Evolutionary conservation across 2,113 vertebrate species (phyloP).

Genomic region (Dicaeum eximium): DNA sequence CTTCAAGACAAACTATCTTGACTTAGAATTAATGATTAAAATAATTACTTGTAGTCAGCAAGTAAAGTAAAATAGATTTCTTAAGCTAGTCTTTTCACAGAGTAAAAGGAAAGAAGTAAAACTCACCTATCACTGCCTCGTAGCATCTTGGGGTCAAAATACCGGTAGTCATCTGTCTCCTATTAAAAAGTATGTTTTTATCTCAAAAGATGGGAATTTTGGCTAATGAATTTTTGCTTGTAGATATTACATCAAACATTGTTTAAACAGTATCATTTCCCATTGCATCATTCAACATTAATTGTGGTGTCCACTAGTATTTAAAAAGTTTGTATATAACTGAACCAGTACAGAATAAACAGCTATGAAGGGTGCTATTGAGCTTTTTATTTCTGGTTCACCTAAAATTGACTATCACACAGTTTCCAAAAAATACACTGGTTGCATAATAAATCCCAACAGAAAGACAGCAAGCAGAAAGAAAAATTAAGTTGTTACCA

Average conservation of each 20-base stretch:
- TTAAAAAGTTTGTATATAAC: neutral
- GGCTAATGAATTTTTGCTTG: neutral
- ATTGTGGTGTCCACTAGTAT: neutral
- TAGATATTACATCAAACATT: neutral
- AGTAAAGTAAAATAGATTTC: neutral
- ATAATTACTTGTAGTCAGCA: neutral
- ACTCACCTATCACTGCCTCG: constrained; percentile 92
- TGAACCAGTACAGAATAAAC: neutral
- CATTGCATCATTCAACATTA: neutral
- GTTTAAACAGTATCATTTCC: neutral
- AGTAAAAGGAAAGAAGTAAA: neutral
- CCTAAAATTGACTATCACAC: neutral
- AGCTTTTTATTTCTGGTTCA: neutral
- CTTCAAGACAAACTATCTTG: neutral
- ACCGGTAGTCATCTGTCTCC: constrained; percentile 97
- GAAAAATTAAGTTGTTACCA: neutral
- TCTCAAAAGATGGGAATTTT: neutral
- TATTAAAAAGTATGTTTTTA: constrained; percentile 58
- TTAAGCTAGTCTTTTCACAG: neutral
- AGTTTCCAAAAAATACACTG: neutral
- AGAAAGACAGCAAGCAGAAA: neutral
- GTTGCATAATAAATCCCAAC: neutral
- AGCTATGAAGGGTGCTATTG: neutral
- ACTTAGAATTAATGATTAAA: neutral
- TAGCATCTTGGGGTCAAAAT: constrained; percentile 98